Conservation (phyloP, 2,113 vertebrate genomes). For the Aspidoscelis tigris region DNA sequence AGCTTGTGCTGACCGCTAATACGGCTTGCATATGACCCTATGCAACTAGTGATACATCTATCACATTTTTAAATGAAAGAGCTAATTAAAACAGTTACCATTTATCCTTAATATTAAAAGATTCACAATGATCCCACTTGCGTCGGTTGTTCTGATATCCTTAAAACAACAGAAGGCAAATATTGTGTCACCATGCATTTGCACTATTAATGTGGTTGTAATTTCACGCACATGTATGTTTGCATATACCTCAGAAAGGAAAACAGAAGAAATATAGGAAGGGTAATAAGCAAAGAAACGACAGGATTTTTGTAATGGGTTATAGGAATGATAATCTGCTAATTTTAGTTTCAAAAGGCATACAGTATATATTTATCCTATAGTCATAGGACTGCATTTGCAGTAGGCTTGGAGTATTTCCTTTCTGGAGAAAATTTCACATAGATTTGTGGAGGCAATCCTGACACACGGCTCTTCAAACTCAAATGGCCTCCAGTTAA, state of each 20-base stretch:
- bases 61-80: background rate
- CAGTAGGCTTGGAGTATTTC: slow-evolving; percentile 65
- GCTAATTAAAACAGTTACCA: slow-evolving; percentile 45
- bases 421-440: slow-evolving; percentile 68
- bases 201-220: slow-evolving; percentile 63
- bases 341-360: slow-evolving; percentile 73
- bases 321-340: slow-evolving; percentile 75
- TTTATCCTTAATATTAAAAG: slow-evolving; percentile 50
- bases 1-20: slow-evolving; percentile 15
- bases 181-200: slow-evolving; percentile 58
- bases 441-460: slow-evolving; percentile 69
- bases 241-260: slow-evolving; percentile 37
- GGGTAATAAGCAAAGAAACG: slow-evolving; percentile 29
- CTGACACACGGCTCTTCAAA: slow-evolving; percentile 71
- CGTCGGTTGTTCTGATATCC: slow-evolving; percentile 53
- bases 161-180: slow-evolving; percentile 42
- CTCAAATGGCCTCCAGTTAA: slow-evolving; percentile 72
- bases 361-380: slow-evolving; percentile 65
- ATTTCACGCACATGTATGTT: slow-evolving; percentile 29
- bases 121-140: background rate
- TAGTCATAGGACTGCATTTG: slow-evolving; percentile 58
- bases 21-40: background rate
- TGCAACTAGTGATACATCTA: background rate
- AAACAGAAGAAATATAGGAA: background rate
- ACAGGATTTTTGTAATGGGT: slow-evolving; percentile 68